A percentile compares a stretch with the other conserved stretches of the same genome.
These are phyloP conservation scores for Sebastiscus tertius DNA, from an alignment of 2,797 vertebrate genomes.

Conservation along the genomic window DNA sequence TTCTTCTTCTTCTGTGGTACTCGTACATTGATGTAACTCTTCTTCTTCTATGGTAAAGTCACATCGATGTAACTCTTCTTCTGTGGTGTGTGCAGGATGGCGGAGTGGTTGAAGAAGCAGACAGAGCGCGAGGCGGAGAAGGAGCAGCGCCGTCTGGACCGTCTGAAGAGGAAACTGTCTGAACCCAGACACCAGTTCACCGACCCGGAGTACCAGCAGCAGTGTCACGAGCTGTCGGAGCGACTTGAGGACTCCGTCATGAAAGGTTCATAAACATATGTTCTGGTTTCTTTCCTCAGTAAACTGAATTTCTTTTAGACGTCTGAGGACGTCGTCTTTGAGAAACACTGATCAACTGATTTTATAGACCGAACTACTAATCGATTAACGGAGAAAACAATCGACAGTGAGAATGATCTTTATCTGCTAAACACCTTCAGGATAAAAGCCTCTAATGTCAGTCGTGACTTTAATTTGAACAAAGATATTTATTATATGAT, in stretches of 20 bases:
- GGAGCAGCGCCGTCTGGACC: constrained; percentile 90
- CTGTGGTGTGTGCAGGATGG: constrained; percentile 86
- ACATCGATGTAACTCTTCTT: background rate
- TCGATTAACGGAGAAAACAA: background rate
- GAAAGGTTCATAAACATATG: constrained; percentile 78
- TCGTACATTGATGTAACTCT: too few relatives aligned
- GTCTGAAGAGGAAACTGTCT: constrained; percentile 88
- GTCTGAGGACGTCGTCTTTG: too few relatives aligned
- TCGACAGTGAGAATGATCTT: background rate
- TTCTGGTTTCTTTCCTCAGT: too few relatives aligned
- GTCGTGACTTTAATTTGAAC: too few relatives aligned
- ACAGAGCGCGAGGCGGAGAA: constrained; percentile 92
- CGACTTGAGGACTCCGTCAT: constrained; percentile 93
- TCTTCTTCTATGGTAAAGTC: background rate
- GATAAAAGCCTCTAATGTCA: too few relatives aligned
- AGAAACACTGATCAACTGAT: background rate
- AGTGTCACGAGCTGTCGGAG: constrained; percentile 92
- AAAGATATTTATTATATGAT: too few relatives aligned
- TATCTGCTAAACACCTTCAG: background rate
- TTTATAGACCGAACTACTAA: background rate
- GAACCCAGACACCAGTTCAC: constrained; percentile 90
- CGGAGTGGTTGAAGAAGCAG: constrained; percentile 95
- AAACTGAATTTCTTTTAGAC: too few relatives aligned
- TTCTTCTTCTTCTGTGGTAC: background rate
- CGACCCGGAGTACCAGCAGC: constrained; percentile 87